These are phyloP conservation scores for Helicolenus hilgendorfi DNA, from an alignment of 2,797 vertebrate species.

Conservation along the genomic window DNA sequence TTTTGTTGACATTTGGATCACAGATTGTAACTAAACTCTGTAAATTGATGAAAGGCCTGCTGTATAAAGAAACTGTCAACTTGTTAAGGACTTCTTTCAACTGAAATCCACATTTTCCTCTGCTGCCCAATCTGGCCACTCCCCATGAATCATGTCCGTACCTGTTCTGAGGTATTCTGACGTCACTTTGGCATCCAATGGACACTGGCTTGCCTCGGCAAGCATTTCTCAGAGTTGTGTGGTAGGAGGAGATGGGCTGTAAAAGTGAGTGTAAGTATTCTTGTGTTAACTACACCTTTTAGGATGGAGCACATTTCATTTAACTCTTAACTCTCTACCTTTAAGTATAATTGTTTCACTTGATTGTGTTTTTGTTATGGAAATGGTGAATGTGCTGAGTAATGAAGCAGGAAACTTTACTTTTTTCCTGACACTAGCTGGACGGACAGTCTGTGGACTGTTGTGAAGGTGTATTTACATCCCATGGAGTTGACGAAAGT, in stretches of 20 bases:
- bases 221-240: slow-evolving; percentile 31
- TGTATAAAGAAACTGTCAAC: neutral
- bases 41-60: neutral
- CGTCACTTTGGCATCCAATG: slow-evolving; percentile 12
- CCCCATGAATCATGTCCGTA: neutral
- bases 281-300: slow-evolving; percentile 7
- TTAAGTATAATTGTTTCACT: neutral
- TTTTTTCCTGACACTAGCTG: neutral
- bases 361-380: neutral
- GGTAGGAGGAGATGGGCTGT: slow-evolving; percentile 30
- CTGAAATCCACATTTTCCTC: neutral
- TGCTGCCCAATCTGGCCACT: neutral
- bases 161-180: neutral
- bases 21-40: neutral
- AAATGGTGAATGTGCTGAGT: neutral
- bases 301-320: neutral
- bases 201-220: slow-evolving; percentile 17
- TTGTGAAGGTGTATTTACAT: neutral
- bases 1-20: neutral
- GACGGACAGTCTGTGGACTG: neutral
- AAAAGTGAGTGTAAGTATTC: slow-evolving; percentile 61
- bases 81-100: neutral
- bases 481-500: neutral
- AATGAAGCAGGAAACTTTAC: neutral
- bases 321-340: neutral